These are phyloP conservation scores for Sphaeramia orbicularis DNA, from an alignment of 2,797 vertebrate genomes.

Conservation along the genomic window DNA sequence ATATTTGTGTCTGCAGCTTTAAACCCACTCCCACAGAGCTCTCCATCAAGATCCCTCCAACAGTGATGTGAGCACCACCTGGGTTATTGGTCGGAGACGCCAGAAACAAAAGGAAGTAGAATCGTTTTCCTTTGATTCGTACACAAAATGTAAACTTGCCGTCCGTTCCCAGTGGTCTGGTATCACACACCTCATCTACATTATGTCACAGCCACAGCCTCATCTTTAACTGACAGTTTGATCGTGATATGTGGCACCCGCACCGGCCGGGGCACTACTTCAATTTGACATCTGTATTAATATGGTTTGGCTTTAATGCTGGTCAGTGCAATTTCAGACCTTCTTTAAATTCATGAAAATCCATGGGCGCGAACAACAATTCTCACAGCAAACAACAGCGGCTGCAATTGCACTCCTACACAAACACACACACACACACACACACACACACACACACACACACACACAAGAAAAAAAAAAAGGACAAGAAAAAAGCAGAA, in stretches of 20 bases:
- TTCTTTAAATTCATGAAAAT: conserved; percentile 84
- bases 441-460: conserved; percentile 51
- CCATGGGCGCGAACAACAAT: conserved; percentile 61
- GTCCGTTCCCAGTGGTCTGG: too few relatives aligned
- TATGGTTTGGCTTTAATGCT: conserved; percentile 55
- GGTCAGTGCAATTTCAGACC: conserved; percentile 69
- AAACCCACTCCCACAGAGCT: too few relatives aligned
- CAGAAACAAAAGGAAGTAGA: too few relatives aligned
- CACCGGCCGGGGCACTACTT: conserved; percentile 14
- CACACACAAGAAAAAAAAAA: conserved; percentile 9
- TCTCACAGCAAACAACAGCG: conserved; percentile 72
- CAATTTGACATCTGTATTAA: conserved; percentile 74
- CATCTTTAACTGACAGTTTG: conserved; percentile 40
- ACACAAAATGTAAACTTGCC: too few relatives aligned
- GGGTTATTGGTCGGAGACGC: too few relatives aligned
- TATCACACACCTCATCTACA: conserved; percentile 25
- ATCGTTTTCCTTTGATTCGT: too few relatives aligned
- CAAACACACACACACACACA: conserved; percentile 52
- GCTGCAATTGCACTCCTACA: conserved; percentile 58
- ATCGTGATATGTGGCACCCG: conserved; percentile 14
- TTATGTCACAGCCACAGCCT: conserved; percentile 5
- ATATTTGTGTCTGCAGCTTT: too few relatives aligned
- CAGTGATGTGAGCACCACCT: too few relatives aligned
- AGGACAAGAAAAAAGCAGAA: conserved; percentile 23
- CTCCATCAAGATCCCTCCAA: too few relatives aligned